phyloP scores from a whole-genome alignment of 2,888 invertebrate genomes.

The Dicyrtomina minuta region DNA sequence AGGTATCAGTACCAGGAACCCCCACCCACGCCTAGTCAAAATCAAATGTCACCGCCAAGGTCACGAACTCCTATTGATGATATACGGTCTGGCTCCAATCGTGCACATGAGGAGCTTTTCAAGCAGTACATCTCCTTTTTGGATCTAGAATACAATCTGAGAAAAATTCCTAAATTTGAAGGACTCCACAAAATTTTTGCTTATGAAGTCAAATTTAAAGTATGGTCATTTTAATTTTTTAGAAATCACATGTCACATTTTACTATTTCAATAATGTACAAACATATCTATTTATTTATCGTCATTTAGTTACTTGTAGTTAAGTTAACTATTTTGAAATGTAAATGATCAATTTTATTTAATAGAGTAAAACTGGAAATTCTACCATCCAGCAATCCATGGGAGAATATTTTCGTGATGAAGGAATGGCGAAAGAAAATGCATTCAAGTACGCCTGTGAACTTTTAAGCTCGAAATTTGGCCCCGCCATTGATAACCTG shows the following conservation, averaged over 20 bases:
- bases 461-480: not conserved
- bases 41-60: no score
- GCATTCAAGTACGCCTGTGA: conserved; percentile 21
- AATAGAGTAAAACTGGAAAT: not conserved
- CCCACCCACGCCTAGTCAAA: no score
- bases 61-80: no score
- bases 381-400: not conserved
- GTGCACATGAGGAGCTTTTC: conserved; percentile 9
- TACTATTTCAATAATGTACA: no score
- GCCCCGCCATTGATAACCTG: no score
- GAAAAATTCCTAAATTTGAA: conserved; percentile 25
- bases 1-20: no score
- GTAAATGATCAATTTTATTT: no score
- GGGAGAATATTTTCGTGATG: conserved; percentile 24
- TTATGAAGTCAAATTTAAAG: conserved; percentile 14
- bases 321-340: no score
- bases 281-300: no score
- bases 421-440: conserved; percentile 15
- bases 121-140: not conserved
- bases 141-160: not conserved
- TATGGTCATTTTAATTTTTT: not conserved
- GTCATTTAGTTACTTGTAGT: no score
- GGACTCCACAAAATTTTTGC: conserved; percentile 18
- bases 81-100: not conserved
- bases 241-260: not conserved